These are phyloP conservation scores for Montipora sp. DNA, from an alignment of 64 coral and sea anemone genomes.

Conservation along the genomic window DNA sequence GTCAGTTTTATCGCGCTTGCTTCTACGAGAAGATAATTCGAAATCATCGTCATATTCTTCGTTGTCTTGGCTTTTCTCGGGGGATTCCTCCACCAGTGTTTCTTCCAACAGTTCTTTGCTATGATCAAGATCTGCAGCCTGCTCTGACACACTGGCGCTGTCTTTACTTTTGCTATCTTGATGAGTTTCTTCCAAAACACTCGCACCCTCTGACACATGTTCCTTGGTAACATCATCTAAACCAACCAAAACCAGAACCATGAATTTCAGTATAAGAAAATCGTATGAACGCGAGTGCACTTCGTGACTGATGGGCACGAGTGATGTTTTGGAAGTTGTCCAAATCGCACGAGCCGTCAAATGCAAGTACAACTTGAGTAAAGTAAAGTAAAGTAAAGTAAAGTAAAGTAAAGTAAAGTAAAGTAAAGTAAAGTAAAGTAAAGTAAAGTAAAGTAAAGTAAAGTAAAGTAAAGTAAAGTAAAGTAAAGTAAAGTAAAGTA, in stretches of 20 bases:
- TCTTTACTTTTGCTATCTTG: slow-evolving; percentile 46
- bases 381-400: no score
- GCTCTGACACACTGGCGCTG: slow-evolving; percentile 62
- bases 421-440: no score
- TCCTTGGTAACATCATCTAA: slow-evolving; percentile 61
- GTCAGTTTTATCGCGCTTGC: slow-evolving; percentile 1
- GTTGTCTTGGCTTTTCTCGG: slow-evolving; percentile 9
- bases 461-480: no score
- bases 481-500: no score
- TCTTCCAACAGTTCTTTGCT: slow-evolving; percentile 47
- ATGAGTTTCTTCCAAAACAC: slow-evolving; percentile 64
- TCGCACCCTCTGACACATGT: slow-evolving; percentile 67
- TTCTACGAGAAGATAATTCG: slow-evolving; percentile 14
- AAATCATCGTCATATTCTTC: slow-evolving; percentile 87
- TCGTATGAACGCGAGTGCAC: no score
- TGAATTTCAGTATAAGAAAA: no score
- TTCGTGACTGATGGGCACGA: no score
- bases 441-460: no score
- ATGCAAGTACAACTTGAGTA: no score
- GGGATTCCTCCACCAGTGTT: slow-evolving; percentile 67
- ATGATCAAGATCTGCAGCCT: slow-evolving; percentile 49
- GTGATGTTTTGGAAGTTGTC: no score
- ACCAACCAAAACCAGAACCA: not conserved
- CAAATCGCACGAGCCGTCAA: no score
- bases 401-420: no score